These are phyloP conservation scores for Chrysocyon brachyurus DNA, from an alignment of 2,797 vertebrate genomes.

Conservation along the genomic window DNA sequence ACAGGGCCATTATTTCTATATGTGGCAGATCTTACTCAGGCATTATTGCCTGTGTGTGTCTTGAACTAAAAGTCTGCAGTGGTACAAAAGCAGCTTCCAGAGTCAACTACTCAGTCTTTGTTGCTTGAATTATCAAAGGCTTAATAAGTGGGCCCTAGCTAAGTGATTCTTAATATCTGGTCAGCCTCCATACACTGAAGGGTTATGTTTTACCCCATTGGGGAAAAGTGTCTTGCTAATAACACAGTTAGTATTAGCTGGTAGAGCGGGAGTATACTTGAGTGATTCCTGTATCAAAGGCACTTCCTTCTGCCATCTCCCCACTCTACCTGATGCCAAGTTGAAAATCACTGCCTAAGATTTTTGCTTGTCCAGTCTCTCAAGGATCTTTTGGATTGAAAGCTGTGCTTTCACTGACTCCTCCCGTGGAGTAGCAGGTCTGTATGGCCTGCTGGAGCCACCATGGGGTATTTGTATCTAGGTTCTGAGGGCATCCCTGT, in stretches of 20 bases:
- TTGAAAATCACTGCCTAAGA: slow-evolving; percentile 24
- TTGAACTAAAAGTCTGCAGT: not conserved
- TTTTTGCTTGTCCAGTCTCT: not conserved
- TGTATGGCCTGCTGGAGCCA: not conserved
- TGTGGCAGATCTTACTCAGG: not conserved
- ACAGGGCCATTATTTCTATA: not conserved
- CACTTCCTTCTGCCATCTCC: not conserved
- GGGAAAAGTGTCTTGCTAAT: not conserved
- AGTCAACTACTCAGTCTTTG: not conserved
- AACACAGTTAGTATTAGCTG: not conserved
- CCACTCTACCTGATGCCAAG: not conserved
- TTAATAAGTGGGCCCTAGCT: not conserved
- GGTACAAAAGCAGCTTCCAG: not conserved
- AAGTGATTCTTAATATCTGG: not conserved
- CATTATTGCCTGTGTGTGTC: not conserved
- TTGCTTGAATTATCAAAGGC: not conserved
- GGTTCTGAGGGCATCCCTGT: accelerated
- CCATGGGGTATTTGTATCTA: not conserved
- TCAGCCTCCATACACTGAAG: not conserved
- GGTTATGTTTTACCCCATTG: not conserved
- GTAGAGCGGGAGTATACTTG: not conserved
- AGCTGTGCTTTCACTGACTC: not conserved
- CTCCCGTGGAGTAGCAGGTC: not conserved
- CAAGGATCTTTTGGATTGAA: slow-evolving; percentile 19
- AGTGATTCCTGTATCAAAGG: not conserved